Percentiles rank a stretch among this genome's conserved stretches.
Evolutionary conservation across 2,888 invertebrate genomes (phyloP).

Genomic region (Beris morrisii): DNA sequence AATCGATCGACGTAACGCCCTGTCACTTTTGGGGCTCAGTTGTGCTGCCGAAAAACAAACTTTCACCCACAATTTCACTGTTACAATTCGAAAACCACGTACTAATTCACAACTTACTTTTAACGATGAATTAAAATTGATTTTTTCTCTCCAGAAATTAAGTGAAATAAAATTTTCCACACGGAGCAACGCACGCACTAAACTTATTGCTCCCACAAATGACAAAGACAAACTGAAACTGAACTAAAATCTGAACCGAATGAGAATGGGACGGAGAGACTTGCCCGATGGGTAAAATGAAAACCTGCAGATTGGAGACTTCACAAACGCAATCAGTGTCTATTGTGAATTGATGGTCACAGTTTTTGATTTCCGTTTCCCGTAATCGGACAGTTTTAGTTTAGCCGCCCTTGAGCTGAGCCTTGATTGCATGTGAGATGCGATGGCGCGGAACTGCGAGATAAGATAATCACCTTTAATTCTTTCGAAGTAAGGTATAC

Average conservation of each 20-base stretch:
- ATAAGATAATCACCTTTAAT: no score
- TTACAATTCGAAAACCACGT: neutral
- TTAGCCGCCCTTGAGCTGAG: no score
- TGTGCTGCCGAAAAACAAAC: no score
- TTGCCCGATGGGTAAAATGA: neutral
- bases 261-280: neutral
- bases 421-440: no score
- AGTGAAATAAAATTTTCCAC: conserved; percentile 2
- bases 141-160: neutral
- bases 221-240: conserved; percentile 17
- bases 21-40: no score
- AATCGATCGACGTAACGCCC: no score
- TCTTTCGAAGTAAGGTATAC: no score
- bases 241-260: no score
- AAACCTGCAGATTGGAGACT: neutral
- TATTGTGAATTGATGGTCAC: conserved; percentile 11
- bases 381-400: no score
- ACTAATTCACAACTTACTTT: neutral
- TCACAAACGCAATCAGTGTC: neutral
- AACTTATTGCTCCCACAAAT: neutral
- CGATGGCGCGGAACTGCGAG: no score
- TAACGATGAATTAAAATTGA: neutral
- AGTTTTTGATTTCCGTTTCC: no score
- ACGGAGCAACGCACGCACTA: neutral
- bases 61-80: no score